Evolutionary conservation across 2,797 vertebrate genomes (phyloP), one percentile per base, ranked within the genome.

Genomic region (Pseudomugil tenellus): DNA sequence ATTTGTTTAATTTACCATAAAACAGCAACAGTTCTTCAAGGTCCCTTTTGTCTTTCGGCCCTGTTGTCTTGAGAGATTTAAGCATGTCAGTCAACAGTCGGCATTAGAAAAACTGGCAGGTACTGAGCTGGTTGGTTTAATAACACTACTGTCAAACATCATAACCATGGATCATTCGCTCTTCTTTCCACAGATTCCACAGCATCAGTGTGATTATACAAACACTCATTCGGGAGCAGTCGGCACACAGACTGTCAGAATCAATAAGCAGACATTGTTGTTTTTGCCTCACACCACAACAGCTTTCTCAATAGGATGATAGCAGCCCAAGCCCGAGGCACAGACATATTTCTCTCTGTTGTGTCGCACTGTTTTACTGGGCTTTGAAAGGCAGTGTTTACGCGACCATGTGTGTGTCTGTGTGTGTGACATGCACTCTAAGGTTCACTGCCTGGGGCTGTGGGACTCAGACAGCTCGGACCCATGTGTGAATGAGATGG

Each of bases 261-360:
- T 87, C 89, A 90, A 89, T 88, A 76, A 84, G 77, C 84, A 77
- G 64, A 73, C 52, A 19, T 31, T 71, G 71, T 77, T 74, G 63
- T 76, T 68, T 63, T 49, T 25, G 1, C 48, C 75, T 73, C 77
- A 76, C 75, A 76, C 76, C 78, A 78, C 73, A 83, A 70, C 81
- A 84, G 78, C 77, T 84, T 81, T 80, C 79, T 84, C 61, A 59
- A 80, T 77, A 17, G 49, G 77, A 80, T 86, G 87, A 91, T 77
- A 72, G 79, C 80, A 76, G 75, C 76, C 75, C 48, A 5, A 73
- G 81, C 87, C 88, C 9, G 66, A 85, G 88, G 85, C 88, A 10
- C 70, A 88, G 87, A 89, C 87, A 89, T 73, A 77, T 79, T 77
- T 77, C 37, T 85, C 83, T 90, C 64, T 81, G 77, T 78, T 75